These are phyloP conservation scores for Pilophorus perplexus DNA, from an alignment of 2,888 invertebrate species.

Conservation along the genomic window DNA sequence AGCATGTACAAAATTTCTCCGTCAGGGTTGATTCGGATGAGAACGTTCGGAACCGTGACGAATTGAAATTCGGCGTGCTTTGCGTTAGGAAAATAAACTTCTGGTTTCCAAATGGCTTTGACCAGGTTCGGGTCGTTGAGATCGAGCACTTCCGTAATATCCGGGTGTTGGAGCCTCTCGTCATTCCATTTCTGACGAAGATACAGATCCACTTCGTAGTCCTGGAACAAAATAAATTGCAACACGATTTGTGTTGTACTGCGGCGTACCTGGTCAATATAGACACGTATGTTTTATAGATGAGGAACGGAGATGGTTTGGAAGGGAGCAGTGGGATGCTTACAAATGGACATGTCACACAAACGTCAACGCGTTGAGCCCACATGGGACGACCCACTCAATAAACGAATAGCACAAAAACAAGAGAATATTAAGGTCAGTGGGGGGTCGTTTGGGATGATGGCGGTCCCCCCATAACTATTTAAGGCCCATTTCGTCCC, in stretches of 20 bases:
- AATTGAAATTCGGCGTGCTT: conserved; percentile 57
- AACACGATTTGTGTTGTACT: background rate
- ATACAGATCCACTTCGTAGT: conserved; percentile 57
- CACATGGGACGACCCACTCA: no score
- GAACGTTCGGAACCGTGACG: conserved; percentile 57
- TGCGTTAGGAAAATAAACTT: conserved; percentile 56
- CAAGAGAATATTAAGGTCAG: no score
- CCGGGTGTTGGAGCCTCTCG: conserved; percentile 53
- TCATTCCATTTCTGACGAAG: conserved; percentile 56
- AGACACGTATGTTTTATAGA: background rate
- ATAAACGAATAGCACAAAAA: no score
- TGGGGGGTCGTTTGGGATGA: no score
- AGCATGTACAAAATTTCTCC: conserved; percentile 56
- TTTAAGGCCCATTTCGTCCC: no score
- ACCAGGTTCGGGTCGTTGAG: conserved; percentile 56
- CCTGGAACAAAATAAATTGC: conserved; percentile 50
- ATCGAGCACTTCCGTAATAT: conserved; percentile 54
- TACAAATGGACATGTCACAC: no score
- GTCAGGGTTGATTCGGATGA: conserved; percentile 55
- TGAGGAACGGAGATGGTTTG: background rate
- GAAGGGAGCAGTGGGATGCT: no score
- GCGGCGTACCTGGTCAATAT: background rate
- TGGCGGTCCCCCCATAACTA: no score
- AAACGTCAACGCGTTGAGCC: no score
- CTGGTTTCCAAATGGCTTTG: conserved; percentile 56